Base-by-base conservation (phyloP, 2,797 vertebrate species). In the Melanotaenia boesemani region DNA sequence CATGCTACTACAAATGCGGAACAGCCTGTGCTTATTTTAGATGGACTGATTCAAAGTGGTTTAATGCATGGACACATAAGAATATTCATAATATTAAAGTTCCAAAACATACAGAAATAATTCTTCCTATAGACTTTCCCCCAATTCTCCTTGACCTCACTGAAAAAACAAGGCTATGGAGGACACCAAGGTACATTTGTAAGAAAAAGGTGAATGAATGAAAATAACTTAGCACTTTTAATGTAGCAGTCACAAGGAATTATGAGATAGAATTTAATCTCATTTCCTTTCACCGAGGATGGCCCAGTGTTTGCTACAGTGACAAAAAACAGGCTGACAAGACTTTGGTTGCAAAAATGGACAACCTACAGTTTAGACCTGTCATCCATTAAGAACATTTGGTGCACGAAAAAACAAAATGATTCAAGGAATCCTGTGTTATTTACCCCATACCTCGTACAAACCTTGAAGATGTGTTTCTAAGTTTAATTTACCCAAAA, bases 391-490 rank as follows among this genome's bases (percentile, higher is more conserved):
- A 41, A 39, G 37, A 39, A 39, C 37, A 39, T 39, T 39, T 12
- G 11, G 7, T 44, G 41, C 41, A 67, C 22, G 16, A 44, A 5
- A 44, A 16, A 44, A 62, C 71, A 72, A 67, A 70, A 44, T 44
- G 5, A 16, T 16, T 4, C 41, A 16, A 5, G 13, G 15, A 44
- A 18, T 44, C 41, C 15, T 44, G 15, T 44, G 18, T 44, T 44
- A 44, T 44, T 44, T 44, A 39, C 37, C 9, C 12, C 12, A 2
- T 12, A 39, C 11, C 28, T 4, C 28, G 28, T 28, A 44, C 5
- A 44, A 44, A 44, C 41, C 9, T 44, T 44, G 15, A 4, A 44
- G 5, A 44, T 44, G 15, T 39, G 11, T 13, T 13, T 39, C 11
- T 44, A 44, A 16, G 15, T 16, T 16, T 16, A 39, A 11, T 11